Conservation (phyloP, 1,140 invertebrate species). For the Pachyrhynchus sulphureomaculatus region DNA sequence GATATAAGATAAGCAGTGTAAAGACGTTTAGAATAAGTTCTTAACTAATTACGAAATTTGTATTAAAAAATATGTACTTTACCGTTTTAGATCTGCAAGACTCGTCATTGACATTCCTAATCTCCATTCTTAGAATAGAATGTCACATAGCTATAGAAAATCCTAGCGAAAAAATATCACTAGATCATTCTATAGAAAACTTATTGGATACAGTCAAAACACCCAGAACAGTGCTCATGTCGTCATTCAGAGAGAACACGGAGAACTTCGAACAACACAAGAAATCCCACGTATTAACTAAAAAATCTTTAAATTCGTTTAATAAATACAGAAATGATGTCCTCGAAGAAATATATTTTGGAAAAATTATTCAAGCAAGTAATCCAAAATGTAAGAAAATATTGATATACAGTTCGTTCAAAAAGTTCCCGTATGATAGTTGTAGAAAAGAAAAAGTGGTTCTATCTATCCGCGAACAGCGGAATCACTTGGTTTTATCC, state of each 20-base stretch:
- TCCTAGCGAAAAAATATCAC: background rate
- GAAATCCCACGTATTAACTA: constrained; percentile 1
- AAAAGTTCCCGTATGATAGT: no score
- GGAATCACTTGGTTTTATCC: no score
- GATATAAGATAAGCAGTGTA: no score
- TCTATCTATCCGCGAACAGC: no score
- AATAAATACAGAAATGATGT: constrained; percentile 23
- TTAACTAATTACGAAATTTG: no score
- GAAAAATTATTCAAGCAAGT: constrained; percentile 30
- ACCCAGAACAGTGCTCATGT: constrained; percentile 25
- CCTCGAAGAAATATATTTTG: constrained; percentile 35
- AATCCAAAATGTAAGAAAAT: background rate
- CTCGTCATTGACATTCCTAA: constrained; percentile 41
- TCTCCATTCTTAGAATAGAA: constrained; percentile 39
- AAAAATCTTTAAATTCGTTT: background rate
- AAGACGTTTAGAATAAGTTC: no score
- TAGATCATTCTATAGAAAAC: constrained; percentile 20
- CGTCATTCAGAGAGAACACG: constrained; percentile 4
- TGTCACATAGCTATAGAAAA: background rate
- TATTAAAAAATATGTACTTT: no score
- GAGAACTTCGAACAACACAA: constrained; percentile 19
- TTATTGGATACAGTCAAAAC: constrained; percentile 34
- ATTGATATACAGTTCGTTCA: no score
- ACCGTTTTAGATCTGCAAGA: constrained; percentile 47
- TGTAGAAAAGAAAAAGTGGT: no score